Evolutionary conservation across 2,113 vertebrate genomes (phyloP), one percentile per base, ranked within the genome.

Genomic region (Elachura formosa): DNA sequence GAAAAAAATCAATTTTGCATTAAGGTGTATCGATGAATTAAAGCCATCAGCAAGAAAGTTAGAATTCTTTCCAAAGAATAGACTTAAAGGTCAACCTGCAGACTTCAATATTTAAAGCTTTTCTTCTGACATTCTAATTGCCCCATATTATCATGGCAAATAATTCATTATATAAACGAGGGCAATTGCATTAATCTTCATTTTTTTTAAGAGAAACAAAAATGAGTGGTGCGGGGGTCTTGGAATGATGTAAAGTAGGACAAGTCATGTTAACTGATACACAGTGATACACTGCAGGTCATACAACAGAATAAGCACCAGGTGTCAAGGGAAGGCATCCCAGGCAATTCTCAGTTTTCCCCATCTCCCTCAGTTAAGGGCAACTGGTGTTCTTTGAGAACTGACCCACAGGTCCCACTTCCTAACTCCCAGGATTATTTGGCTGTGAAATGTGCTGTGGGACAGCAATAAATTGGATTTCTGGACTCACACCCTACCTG

Each of bases 11-110:
- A 33, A 38, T 89, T 96, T 91, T 72, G 66, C 61, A 91, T 85
- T 89, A 79, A 89, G 49, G 84, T 75, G 45, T 40, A 87, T 84
- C 84, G 81, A 10, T 75, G 64, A 93, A 94, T 81, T 87, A 89
- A 95, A 84, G 46, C 38, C 52, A 71, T 59, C 52, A 89, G 68
- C 66, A 87, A 89, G 77, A 87, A 93, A 79, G 62, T 64, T 82
- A 4, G 8, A 49, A 55, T 81, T 72, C 36, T 43, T 80, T 71
- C 43, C 55, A 63, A 81, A 69, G 59, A 74, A 54, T 33, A 64
- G 49, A 51, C 41, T 71, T 89, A 63, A 92, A 96, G 64, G 69
- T 93, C 89, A 96, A 36, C 51, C 31, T 55, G 55, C 48, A 78
- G 48, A 59, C 38, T 89, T 87, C 51, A 87, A n/a, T 84, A 87